These are phyloP conservation scores for Acrossocheilus wenchowensis DNA, from an alignment of 2,797 vertebrate species.

Conservation along the genomic window DNA sequence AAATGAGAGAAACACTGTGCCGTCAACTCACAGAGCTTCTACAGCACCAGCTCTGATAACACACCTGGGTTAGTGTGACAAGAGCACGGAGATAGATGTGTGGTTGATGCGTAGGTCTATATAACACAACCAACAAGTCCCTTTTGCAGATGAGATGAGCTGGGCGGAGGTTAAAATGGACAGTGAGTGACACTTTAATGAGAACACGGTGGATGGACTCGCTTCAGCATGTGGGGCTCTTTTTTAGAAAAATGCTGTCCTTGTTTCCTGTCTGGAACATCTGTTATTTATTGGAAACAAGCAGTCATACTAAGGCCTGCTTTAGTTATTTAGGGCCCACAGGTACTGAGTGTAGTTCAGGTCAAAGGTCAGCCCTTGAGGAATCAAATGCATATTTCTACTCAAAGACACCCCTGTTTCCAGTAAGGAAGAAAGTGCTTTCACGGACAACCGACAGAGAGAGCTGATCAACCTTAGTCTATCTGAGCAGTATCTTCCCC, in stretches of 20 bases:
- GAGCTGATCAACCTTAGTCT: slow-evolving; percentile 38
- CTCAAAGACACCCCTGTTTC: slow-evolving; percentile 54
- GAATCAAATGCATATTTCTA: slow-evolving; percentile 61
- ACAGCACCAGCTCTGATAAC: slow-evolving; percentile 9
- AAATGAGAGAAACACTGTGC: slow-evolving; percentile 41
- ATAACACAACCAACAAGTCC: slow-evolving; percentile 9
- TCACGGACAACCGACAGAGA: slow-evolving; percentile 46
- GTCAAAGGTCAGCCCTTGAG: slow-evolving; percentile 62
- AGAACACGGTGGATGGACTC: not conserved
- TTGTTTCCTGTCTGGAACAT: slow-evolving; percentile 68
- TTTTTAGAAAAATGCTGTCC: slow-evolving; percentile 54
- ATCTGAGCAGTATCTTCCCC: slow-evolving; percentile 33
- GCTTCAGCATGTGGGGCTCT: slow-evolving; percentile 9
- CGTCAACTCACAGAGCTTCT: slow-evolving; percentile 9
- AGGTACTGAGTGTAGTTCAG: slow-evolving; percentile 60
- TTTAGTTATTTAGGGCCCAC: slow-evolving; percentile 64
- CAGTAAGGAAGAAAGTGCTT: slow-evolving; percentile 36
- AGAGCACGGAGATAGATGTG: not conserved
- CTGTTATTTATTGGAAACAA: slow-evolving; percentile 70
- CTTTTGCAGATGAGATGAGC: slow-evolving; percentile 17
- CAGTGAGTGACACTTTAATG: slow-evolving; percentile 33
- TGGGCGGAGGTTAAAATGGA: not conserved
- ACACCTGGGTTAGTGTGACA: slow-evolving; percentile 15
- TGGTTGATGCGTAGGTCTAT: not conserved
- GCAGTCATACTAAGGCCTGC: slow-evolving; percentile 59